Evolutionary conservation across 2,113 vertebrate species (phyloP).

Genomic region (Protobothrops flavoviridis): DNA sequence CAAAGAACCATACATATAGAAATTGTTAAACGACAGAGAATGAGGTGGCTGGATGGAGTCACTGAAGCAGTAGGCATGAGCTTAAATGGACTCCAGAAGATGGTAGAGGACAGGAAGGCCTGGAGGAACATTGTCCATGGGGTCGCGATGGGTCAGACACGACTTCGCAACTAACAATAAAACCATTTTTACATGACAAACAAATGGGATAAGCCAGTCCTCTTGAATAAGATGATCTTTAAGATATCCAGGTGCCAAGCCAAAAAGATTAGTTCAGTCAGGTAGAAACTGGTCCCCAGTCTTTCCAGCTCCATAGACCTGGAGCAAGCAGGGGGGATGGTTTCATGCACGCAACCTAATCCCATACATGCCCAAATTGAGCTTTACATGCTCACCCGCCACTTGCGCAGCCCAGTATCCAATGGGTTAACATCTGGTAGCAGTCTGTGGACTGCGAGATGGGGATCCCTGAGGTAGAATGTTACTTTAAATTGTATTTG

Average conservation of each 20-base stretch:
- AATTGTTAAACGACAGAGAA: background rate
- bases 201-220: background rate
- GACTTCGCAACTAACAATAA: too few relatives aligned
- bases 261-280: background rate
- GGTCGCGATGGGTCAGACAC: too few relatives aligned
- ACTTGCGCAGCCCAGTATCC: background rate
- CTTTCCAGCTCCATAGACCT: background rate
- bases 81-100: too few relatives aligned
- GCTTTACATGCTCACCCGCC: background rate
- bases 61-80: too few relatives aligned
- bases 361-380: background rate
- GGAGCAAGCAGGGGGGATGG: background rate
- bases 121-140: too few relatives aligned
- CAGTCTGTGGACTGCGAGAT: background rate
- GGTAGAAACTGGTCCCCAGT: background rate
- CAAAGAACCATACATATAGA: background rate
- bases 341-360: background rate
- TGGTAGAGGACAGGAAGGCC: too few relatives aligned
- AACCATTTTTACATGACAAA: background rate
- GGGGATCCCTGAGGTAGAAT: background rate
- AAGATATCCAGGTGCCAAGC: background rate
- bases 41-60: too few relatives aligned
- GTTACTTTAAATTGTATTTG: background rate
- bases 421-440: background rate
- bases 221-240: background rate